These are phyloP conservation scores for Anodontia alba DNA, from an alignment of 2,888 invertebrate genomes.

Conservation along the genomic window DNA sequence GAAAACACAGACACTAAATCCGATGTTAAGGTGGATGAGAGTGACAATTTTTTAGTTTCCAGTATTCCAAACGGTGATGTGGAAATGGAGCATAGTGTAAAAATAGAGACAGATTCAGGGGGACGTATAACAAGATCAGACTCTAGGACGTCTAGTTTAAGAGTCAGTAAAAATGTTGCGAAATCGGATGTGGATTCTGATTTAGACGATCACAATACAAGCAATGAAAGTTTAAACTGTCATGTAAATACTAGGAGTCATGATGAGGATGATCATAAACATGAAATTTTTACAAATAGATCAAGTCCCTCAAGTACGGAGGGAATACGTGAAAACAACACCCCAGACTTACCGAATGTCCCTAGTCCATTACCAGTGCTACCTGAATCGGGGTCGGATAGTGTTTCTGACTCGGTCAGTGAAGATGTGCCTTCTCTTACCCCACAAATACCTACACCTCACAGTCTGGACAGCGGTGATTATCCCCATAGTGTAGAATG, in stretches of 20 bases:
- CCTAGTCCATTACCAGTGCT: slow-evolving; percentile 70
- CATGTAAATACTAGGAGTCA: slow-evolving; percentile 5
- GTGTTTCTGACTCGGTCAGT: slow-evolving; percentile 70
- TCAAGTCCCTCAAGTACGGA: slow-evolving; percentile 70
- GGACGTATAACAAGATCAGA: slow-evolving; percentile 2
- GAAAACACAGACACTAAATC: slow-evolving; percentile 8
- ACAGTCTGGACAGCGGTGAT: slow-evolving; percentile 60
- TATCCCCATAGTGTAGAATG: slow-evolving; percentile 47
- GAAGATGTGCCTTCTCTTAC: slow-evolving; percentile 74
- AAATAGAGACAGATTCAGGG: slow-evolving; percentile 5
- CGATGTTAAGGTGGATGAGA: not conserved
- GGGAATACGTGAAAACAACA: slow-evolving; percentile 64
- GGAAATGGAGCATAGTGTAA: slow-evolving; percentile 9
- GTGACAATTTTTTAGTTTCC: not conserved
- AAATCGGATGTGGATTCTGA: slow-evolving; percentile 23
- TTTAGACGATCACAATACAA: slow-evolving; percentile 51
- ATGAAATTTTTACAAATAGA: slow-evolving; percentile 47
- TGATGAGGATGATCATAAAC: slow-evolving; percentile 54
- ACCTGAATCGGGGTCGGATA: slow-evolving; percentile 66
- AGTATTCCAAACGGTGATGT: slow-evolving; percentile 11
- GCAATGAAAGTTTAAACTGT: slow-evolving; percentile 43
- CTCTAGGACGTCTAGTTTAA: not conserved
- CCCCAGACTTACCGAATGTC: slow-evolving; percentile 65
- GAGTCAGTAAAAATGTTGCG: not conserved
- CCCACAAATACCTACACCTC: slow-evolving; percentile 75